phyloP scores from a whole-genome alignment of 2,797 vertebrate genomes.

The Myotis daubentonii region DNA sequence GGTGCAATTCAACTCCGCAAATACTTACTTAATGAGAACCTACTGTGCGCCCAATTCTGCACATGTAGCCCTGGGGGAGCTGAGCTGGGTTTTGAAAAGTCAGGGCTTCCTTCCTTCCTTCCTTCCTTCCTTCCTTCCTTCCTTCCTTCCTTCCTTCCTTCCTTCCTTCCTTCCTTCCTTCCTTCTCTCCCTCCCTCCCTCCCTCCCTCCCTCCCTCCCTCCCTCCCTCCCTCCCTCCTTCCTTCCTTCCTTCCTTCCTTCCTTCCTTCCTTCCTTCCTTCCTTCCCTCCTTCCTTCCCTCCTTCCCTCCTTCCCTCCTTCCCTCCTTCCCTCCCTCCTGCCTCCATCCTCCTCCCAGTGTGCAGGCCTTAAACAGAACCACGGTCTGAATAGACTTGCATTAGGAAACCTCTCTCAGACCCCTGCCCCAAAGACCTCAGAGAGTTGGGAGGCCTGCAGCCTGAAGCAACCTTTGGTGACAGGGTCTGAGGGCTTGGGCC shows the following conservation, averaged over 20 bases:
- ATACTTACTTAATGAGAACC: background rate
- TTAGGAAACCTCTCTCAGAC: background rate
- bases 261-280: too few relatives aligned
- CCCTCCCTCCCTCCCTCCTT: too few relatives aligned
- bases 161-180: too few relatives aligned
- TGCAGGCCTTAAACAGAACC: background rate
- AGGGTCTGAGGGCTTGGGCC: background rate
- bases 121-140: rapidly evolving
- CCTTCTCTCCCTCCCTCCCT: too few relatives aligned
- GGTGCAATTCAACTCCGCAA: background rate
- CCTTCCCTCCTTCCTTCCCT: too few relatives aligned
- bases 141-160: background rate
- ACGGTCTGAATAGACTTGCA: rapidly evolving
- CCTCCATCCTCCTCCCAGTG: background rate
- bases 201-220: too few relatives aligned
- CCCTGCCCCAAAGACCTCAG: background rate
- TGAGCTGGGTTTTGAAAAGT: background rate
- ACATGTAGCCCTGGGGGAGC: background rate
- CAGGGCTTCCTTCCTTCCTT: too few relatives aligned
- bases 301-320: too few relatives aligned
- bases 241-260: too few relatives aligned
- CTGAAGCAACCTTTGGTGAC: background rate
- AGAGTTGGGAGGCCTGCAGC: too few relatives aligned
- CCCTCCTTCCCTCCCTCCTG: too few relatives aligned
- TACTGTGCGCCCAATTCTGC: background rate